Percentiles rank a stretch among this genome's conserved stretches.
Conservation (phyloP, 2,797 vertebrate genomes). For the Xenopus petersii region DNA sequence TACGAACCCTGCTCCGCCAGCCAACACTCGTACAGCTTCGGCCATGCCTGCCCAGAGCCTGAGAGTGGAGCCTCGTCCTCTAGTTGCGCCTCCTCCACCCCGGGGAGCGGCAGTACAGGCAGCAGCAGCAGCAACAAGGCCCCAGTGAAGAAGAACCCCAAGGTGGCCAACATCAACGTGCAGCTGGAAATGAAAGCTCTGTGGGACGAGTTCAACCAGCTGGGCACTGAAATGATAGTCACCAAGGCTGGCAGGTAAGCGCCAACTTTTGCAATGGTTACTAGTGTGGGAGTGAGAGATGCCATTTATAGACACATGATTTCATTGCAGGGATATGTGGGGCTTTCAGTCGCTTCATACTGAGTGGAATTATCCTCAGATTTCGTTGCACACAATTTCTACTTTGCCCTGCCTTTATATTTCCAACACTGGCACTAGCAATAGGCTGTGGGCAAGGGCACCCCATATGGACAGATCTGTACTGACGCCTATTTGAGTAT, state of each 20-base stretch:
- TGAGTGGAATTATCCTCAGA: background rate
- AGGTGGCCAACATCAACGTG: constrained; percentile 92
- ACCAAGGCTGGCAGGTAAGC: constrained; percentile 95
- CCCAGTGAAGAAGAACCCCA: constrained; percentile 93
- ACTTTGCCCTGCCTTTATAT: constrained; percentile 11
- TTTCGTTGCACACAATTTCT: constrained; percentile 1
- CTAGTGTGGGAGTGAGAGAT: constrained; percentile 20
- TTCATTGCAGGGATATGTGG: constrained; percentile 33
- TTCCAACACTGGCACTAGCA: too few species aligned
- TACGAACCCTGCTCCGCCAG: constrained; percentile 87
- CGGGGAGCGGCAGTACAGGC: constrained; percentile 56
- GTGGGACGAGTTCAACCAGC: constrained; percentile 97
- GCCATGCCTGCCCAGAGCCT: constrained; percentile 61
- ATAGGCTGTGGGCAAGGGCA: too few species aligned
- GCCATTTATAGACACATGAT: constrained; percentile 34
- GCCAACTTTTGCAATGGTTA: background rate
- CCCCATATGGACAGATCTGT: too few species aligned
- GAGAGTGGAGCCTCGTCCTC: constrained; percentile 69
- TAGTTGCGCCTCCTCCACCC: constrained; percentile 57
- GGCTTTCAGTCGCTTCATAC: constrained; percentile 15
- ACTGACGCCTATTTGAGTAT: too few species aligned
- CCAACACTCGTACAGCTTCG: constrained; percentile 69
- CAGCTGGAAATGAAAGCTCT: constrained; percentile 98
- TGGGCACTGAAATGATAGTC: constrained; percentile 98
- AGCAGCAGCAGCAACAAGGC: constrained; percentile 64